These are phyloP conservation scores for Hirtodrosophila trivittata DNA, from an alignment of 2,888 invertebrate species.

Conservation along the genomic window DNA sequence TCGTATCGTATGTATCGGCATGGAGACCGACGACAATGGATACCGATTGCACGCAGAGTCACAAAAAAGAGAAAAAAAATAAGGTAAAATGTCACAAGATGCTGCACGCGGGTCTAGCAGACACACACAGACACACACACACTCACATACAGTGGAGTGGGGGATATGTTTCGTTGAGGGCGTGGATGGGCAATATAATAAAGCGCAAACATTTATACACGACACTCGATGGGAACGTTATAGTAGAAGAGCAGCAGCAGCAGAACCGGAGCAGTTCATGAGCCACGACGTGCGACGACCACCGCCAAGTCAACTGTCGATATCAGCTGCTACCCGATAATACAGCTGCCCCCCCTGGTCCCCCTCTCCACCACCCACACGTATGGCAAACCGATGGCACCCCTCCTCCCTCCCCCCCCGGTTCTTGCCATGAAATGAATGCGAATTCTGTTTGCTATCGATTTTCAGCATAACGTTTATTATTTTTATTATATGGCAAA, in stretches of 20 bases:
- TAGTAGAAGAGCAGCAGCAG: constrained; percentile 23
- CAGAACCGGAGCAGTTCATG: constrained; percentile 45
- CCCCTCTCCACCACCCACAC: background rate
- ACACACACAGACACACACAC: constrained; percentile 5
- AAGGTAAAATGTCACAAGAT: constrained; percentile 76
- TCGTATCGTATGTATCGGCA: constrained; percentile 71
- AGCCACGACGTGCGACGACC: constrained; percentile 30
- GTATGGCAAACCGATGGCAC: background rate
- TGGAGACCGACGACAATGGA: constrained; percentile 50
- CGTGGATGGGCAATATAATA: constrained; percentile 74
- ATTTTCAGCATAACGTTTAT: constrained; percentile 79
- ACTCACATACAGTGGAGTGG: too few relatives aligned
- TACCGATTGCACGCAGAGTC: constrained; percentile 40
- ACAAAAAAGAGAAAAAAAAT: constrained; percentile 28
- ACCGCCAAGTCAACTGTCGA: constrained; percentile 74
- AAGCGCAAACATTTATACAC: constrained; percentile 78
- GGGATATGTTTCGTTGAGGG: constrained; percentile 38
- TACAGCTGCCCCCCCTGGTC: constrained; percentile 14
- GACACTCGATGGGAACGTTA: constrained; percentile 65
- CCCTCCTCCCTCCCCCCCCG: background rate
- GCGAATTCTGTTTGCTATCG: constrained; percentile 81
- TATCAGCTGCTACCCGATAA: constrained; percentile 67
- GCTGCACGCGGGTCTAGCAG: constrained; percentile 33
- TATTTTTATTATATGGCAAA: constrained; percentile 74
- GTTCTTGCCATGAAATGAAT: constrained; percentile 53